Percentiles rank a stretch among this genome's conserved stretches.
phyloP scores from a whole-genome alignment of 2,113 vertebrate species.

The Phalacrocorax brasilianus region DNA sequence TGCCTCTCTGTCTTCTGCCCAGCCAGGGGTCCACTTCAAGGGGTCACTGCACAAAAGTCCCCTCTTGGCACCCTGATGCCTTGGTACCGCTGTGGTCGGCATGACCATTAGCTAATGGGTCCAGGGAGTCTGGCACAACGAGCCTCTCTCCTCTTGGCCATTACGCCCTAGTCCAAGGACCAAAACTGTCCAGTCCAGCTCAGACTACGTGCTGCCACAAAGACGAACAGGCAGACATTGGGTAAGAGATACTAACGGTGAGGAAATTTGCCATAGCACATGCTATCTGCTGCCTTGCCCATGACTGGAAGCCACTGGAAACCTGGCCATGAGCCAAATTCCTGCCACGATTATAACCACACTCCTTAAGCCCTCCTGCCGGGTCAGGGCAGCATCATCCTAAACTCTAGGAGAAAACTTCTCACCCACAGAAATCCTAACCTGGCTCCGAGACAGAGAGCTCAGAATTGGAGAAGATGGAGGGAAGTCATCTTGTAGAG shows the following conservation, averaged over 20 bases:
- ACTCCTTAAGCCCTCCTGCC: neutral
- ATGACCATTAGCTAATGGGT: rapidly evolving
- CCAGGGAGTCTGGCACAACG: neutral
- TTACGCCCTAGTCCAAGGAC: rapidly evolving
- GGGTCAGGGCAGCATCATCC: neutral
- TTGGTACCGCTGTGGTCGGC: rapidly evolving
- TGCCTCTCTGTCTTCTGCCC: neutral
- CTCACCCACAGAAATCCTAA: neutral
- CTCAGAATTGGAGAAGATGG: neutral
- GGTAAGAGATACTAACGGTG: neutral
- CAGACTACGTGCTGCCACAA: rapidly evolving
- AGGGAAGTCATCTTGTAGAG: neutral
- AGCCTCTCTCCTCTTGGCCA: neutral
- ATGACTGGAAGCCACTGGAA: neutral
- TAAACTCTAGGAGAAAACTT: neutral
- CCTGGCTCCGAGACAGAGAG: rapidly evolving
- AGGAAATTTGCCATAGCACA: neutral
- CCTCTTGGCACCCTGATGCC: neutral
- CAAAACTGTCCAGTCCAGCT: neutral
- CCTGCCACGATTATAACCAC: neutral
- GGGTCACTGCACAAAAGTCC: neutral
- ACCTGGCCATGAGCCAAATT: neutral
- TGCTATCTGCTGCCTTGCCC: neutral
- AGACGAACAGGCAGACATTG: neutral
- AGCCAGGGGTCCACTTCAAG: neutral